Conservation (phyloP, 2,888 invertebrate genomes). For the Drosophila greeni region DNA sequence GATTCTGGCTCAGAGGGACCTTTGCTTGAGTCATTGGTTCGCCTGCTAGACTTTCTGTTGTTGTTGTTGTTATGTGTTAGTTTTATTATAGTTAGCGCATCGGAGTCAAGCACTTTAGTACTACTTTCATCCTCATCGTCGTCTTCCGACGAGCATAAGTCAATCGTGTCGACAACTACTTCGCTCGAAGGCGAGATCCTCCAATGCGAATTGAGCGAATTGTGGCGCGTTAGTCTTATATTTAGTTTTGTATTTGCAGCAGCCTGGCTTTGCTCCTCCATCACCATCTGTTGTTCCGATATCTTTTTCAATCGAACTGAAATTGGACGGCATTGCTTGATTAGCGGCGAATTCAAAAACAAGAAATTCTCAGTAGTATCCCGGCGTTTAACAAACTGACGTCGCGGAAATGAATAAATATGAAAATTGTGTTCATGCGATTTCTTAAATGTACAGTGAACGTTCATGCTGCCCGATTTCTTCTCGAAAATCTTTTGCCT, state of each 20-base stretch:
- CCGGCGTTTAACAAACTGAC: conserved; percentile 75
- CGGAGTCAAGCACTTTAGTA: conserved; percentile 38
- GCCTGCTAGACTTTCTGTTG: conserved; percentile 27
- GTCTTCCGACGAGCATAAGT: conserved; percentile 85
- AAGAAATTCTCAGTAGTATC: conserved; percentile 74
- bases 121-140: conserved; percentile 80
- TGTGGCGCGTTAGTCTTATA: conserved; percentile 77
- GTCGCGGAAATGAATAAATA: conserved; percentile 77
- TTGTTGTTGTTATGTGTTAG: conserved; percentile 42
- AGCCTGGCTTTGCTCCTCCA: conserved; percentile 59
- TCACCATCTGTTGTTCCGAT: conserved; percentile 63
- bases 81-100: conserved; percentile 47
- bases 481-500: conserved; percentile 76
- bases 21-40: conserved; percentile 31
- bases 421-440: conserved; percentile 73
- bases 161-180: conserved; percentile 81
- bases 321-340: conserved; percentile 78
- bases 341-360: conserved; percentile 76
- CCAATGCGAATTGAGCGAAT: conserved; percentile 76
- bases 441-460: conserved; percentile 76
- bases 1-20: conserved; percentile 33
- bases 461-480: conserved; percentile 55
- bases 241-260: conserved; percentile 70
- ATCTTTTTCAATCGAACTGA: conserved; percentile 77
- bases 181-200: conserved; percentile 76